phyloP scores from a whole-genome alignment of 1,140 invertebrate species.

The Coboldia fuscipes region DNA sequence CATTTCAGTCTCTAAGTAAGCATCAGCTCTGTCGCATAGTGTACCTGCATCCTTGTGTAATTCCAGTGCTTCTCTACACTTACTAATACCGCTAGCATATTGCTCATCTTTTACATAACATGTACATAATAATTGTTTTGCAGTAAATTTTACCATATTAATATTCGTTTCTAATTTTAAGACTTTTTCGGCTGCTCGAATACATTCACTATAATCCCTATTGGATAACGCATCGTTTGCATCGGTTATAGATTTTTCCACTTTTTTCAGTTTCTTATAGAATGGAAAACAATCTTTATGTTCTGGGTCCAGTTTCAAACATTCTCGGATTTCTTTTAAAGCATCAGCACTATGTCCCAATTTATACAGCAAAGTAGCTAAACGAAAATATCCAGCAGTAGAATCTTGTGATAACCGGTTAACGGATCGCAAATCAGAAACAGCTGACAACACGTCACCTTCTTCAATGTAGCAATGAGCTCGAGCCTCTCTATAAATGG shows the following conservation, averaged over 20 bases:
- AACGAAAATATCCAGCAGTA: conserved; percentile 66
- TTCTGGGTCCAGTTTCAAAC: conserved; percentile 93
- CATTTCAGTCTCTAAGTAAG: conserved; percentile 72
- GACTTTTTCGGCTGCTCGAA: conserved; percentile 44
- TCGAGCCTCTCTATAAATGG: conserved; percentile 59
- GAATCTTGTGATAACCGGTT: conserved; percentile 83
- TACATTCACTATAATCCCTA: conserved; percentile 53
- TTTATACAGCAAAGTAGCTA: conserved; percentile 68
- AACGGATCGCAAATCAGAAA: conserved; percentile 73
- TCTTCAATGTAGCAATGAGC: conserved; percentile 60
- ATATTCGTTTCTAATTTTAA: conserved; percentile 44
- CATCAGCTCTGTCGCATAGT: conserved; percentile 82
- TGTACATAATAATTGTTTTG: conserved; percentile 48
- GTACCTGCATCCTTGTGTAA: conserved; percentile 55
- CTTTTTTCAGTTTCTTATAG: conserved; percentile 93
- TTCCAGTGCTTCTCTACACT: conserved; percentile 63
- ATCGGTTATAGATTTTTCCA: conserved; percentile 67
- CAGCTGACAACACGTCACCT: conserved; percentile 69
- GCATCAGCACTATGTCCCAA: conserved; percentile 82
- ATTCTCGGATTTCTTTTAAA: conserved; percentile 85
- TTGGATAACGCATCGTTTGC: conserved; percentile 45
- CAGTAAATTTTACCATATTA: conserved; percentile 48
- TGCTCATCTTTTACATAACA: conserved; percentile 50
- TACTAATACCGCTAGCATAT: conserved; percentile 37
- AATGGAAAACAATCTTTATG: conserved; percentile 89